Evolutionary conservation across 2,888 invertebrate species (phyloP), one percentile per base, ranked within the genome.

Genomic region (Omphaloscelis lunosa): DNA sequence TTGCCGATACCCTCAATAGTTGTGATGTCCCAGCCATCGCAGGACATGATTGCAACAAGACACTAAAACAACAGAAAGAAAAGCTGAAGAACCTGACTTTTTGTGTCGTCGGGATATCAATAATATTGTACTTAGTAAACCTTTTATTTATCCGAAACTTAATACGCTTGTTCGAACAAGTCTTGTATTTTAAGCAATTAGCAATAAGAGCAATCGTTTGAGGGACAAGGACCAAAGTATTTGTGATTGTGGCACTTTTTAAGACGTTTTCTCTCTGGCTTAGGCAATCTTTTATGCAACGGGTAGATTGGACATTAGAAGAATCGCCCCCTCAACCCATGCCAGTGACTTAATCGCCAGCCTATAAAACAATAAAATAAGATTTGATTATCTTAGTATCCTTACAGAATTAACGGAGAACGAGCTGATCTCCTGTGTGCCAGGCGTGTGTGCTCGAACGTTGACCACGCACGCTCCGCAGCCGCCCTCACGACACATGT

Each of bases 1-100:
- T 97, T 97, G 29, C 98, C 98, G 74, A 98, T 93, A 1, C 97
- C 97, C 92, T 98, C 98, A 56, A 97, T 93, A 0, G 98, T 98
- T 41, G 97, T 97, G 61, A 98, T 97, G 67, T 97, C 95, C 97
- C 97, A 97, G 23, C 97, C 96, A 88, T 97, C 94, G 86, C 97
- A 97, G 6, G 97, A 94, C 86, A 97, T 96, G 27, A 97, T 89
- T 20, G 97, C 95, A 17, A 94, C 91, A 20, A 94, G 87, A 58
- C 93, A 94, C 93, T 94, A 79, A 53, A 90, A 85, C 63, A 75
- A 65, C n/a, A n/a, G 29, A 73, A 48, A 87, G 1, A 5, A 63
- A 63, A 59, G 4, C 0, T 23, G 45, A 34, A 11, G 20, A n/a
- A 12, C 20, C 17, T 12, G 7, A n/a, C 4, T 34, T n/a, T 34